Percentiles rank a stretch among this genome's conserved stretches.
Evolutionary conservation across 2,113 vertebrate genomes (phyloP).

Genomic region (Rhegmatorhina hoffmannsi): DNA sequence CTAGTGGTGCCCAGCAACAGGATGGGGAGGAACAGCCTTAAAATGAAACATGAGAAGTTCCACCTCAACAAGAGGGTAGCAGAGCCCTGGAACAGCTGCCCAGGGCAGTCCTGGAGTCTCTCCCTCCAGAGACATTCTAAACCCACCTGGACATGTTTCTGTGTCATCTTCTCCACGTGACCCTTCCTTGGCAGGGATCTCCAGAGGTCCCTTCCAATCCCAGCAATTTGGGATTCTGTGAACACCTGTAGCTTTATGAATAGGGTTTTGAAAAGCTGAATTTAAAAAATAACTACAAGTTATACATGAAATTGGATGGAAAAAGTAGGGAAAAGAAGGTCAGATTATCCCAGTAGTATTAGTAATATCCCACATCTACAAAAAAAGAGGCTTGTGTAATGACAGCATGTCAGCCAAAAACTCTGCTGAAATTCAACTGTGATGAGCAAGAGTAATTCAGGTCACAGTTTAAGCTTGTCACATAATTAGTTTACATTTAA

Average conservation of each 20-base stretch:
- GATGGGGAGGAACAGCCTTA: neutral
- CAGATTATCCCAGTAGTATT: neutral
- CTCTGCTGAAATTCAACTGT: neutral
- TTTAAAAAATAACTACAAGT: neutral
- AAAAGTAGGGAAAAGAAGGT: neutral
- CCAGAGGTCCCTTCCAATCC: neutral
- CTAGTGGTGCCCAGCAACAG: neutral
- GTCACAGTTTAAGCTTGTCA: conserved; percentile 59
- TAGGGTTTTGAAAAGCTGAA: neutral
- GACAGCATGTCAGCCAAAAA: neutral
- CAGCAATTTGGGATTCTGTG: neutral
- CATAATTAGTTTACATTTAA: conserved; percentile 64
- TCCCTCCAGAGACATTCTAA: neutral
- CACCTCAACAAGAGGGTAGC: neutral
- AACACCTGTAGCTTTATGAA: neutral
- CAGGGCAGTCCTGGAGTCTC: no score
- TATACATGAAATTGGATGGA: neutral
- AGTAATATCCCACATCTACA: neutral
- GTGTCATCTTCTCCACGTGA: neutral
- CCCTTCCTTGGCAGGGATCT: neutral
- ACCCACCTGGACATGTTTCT: neutral
- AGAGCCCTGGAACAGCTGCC: neutral
- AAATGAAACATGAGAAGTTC: neutral
- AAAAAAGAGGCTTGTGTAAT: neutral
- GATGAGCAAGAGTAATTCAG: conserved; percentile 35